Percentiles rank a stretch among this genome's conserved stretches.
Conservation (phyloP, 2,113 vertebrate genomes). For the Corythoichthys intestinalis region DNA sequence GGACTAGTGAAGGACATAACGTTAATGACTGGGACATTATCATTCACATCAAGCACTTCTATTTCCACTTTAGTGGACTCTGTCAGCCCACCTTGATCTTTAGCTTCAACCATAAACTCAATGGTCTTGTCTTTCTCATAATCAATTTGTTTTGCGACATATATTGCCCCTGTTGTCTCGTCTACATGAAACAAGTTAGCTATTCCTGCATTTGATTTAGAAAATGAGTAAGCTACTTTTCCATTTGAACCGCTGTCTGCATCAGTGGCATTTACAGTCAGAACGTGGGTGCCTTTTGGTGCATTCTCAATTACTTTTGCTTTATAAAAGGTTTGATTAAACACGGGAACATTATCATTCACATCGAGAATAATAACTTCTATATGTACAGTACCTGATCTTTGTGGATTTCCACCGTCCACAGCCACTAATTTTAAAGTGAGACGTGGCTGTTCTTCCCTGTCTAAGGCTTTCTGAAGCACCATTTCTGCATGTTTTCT, state of each 20-base stretch:
- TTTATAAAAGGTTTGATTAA: constrained; percentile 48
- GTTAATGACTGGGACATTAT: constrained; percentile 50
- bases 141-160: constrained; percentile 45
- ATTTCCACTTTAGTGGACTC: constrained; percentile 46
- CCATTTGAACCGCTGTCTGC: constrained; percentile 53
- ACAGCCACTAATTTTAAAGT: constrained; percentile 48
- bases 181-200: constrained; percentile 40
- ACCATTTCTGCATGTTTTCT: constrained; percentile 48
- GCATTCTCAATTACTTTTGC: constrained; percentile 33
- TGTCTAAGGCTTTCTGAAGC: constrained; percentile 54
- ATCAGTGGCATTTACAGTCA: constrained; percentile 51
- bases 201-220: constrained; percentile 21
- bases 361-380: constrained; percentile 40
- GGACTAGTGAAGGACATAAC: constrained; percentile 49
- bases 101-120: constrained; percentile 51
- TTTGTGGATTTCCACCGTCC: constrained; percentile 56
- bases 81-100: constrained; percentile 40
- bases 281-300: not conserved
- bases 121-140: constrained; percentile 54
- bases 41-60: constrained; percentile 57
- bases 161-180: constrained; percentile 19
- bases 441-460: constrained; percentile 51
- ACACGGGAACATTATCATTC: constrained; percentile 43
- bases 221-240: constrained; percentile 57
- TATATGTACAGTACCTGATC: constrained; percentile 57